Base-by-base conservation (phyloP, 2,113 vertebrate species). In the Oryctolagus cuniculus region DNA sequence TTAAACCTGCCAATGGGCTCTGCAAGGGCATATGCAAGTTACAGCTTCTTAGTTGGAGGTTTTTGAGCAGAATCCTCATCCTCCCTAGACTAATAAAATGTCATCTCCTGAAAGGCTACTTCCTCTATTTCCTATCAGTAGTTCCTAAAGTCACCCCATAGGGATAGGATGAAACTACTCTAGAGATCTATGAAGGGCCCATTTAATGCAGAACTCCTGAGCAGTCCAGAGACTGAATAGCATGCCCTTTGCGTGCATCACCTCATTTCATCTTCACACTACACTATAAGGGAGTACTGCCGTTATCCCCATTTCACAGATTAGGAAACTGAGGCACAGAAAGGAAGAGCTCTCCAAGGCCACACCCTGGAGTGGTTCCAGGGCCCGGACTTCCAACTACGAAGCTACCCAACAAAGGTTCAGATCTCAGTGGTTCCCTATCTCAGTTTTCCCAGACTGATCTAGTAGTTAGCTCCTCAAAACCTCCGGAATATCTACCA, bases 11-110 rank as follows among this genome's bases (percentile, higher is more conserved):
- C 85, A 88, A 49, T 31, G 36, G 31, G 69, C 58, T 88, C 88
- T 94, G 34, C 29, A 64, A 93, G 66, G 66, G 91, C 34, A 69
- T 27, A 66, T n/a, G 53, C 79, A 89, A 93, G 77, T 94, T 93
- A 90, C 36, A 90, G 73, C 31, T 70, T 53, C 38, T 89, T 87
- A 86, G 55, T 83, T 90, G 70, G 51, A 88, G 94, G 85, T 95
- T 84, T 63, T 85, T 64, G 29, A 91, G 90, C 55, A 84, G 61
- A 91, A 81, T 81, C 72, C 73, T 6, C 55, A 70, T 66, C 38
- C 78, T 85, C 77, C 29, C 5, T 67, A 36, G 51, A 87, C 49
- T 78, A 95, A 89, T 63, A 93, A 91, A 55, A 94, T 63, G 55
- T 87, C 58, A 81, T 17, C 24, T 91, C 61, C 44, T 19, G 16